Evolutionary conservation across 2,888 invertebrate species (phyloP), one percentile per base, ranked within the genome.

Genomic region (Autographa gamma): DNA sequence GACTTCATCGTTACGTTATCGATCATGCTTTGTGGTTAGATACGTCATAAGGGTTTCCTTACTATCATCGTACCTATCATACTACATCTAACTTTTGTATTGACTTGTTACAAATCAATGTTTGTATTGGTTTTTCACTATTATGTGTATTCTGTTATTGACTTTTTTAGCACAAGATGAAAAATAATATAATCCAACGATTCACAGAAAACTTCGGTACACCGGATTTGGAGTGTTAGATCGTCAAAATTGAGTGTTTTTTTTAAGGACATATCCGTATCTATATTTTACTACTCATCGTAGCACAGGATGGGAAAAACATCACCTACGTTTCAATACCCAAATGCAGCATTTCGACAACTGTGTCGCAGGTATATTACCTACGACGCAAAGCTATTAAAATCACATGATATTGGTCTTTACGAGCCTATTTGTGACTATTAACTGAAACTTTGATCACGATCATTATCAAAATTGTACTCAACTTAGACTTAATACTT

Each of bases 121-220:
- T 63, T 43, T 63, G 6, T 59, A 8, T 60, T 69, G 66, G 43
- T 80, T 63, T 16, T 25, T 38, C 64, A 25, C 38, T 38, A 43
- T 66, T 63, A 54, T 61, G 81, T n/a, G n/a, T n/a, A n/a, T n/a
- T n/a, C n/a, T n/a, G 83, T 80, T 82, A 66, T 77, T 82, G 78
- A 77, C 77, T 80, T 14, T 8, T 6, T 63, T 41, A 76, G 66
- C 66, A 38, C 48, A 31, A 69, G 14, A n/a, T 34, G 25, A 43
- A 4, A 69, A 63, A 76, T 25, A 25, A 25, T 25, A 25, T 25
- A 71, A 80, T 25, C 14, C 18, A 41, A 54, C 71, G 67, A 73
- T 61, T 80, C 73, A 73, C 19, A 41, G 25, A 48, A 68, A n/a
- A 59, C 38, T 54, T 38, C 38, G 52, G 52, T 14, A 31, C 54